phyloP scores from a whole-genome alignment of 2,888 invertebrate genomes.

The Iphiclides podalirius region DNA sequence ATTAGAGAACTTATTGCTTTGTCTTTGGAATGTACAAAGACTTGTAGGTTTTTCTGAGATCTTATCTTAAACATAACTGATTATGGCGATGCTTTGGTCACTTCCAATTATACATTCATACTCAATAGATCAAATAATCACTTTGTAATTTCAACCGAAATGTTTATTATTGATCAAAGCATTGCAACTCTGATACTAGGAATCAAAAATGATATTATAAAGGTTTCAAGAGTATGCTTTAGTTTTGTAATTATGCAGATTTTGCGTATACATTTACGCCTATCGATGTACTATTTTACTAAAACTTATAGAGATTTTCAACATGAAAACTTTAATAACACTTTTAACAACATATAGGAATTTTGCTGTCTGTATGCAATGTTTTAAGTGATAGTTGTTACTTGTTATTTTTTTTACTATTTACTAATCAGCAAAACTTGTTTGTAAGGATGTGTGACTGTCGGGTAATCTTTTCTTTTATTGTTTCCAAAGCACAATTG shows the following conservation, averaged over 20 bases:
- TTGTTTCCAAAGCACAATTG: conserved; percentile 16
- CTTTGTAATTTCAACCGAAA: too few species aligned
- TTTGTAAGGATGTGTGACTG: conserved; percentile 5
- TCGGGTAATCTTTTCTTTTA: background rate
- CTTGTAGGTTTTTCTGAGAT: conserved; percentile 46
- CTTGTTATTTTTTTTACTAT: conserved; percentile 23
- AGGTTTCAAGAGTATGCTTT: conserved; percentile 27
- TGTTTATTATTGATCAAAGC: conserved; percentile 53
- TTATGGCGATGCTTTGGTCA: conserved; percentile 42
- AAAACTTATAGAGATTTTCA: conserved; percentile 17
- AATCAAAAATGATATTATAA: conserved; percentile 39
- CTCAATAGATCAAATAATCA: too few species aligned
- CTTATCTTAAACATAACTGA: conserved; percentile 34
- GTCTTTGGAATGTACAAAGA: conserved; percentile 38
- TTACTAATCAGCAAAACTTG: conserved; percentile 9
- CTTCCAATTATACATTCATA: conserved; percentile 23
- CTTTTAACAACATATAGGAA: conserved; percentile 30
- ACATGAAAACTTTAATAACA: conserved; percentile 1
- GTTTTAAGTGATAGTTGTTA: conserved; percentile 28
- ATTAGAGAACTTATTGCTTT: conserved; percentile 51
- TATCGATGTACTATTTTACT: conserved; percentile 9
- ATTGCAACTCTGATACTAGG: conserved; percentile 36
- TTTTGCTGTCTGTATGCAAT: conserved; percentile 29
- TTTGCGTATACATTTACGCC: conserved; percentile 4
- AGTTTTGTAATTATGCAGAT: conserved; percentile 51